A percentile compares a stretch with the other conserved stretches of the same genome.
Evolutionary conservation across 2,888 invertebrate genomes (phyloP).

Genomic region (Nemurella pictetii): DNA sequence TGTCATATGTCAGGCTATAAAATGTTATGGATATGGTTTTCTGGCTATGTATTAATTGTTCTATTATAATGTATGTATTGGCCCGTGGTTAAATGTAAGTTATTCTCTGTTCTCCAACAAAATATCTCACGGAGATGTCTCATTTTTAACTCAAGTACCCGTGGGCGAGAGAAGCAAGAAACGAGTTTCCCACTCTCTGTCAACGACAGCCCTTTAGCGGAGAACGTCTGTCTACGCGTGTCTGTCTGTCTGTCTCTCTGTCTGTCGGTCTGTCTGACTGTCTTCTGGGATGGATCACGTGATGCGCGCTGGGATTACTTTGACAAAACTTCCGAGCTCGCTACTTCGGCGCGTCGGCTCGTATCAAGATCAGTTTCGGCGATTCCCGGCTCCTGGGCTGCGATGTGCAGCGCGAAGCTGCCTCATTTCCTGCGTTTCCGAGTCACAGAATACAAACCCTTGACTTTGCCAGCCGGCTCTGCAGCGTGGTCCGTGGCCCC

Average conservation of each 20-base stretch:
- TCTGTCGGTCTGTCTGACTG: background rate
- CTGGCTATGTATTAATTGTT: no score
- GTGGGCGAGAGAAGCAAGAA: no score
- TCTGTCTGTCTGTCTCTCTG: conserved; percentile 1
- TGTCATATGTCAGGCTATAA: no score
- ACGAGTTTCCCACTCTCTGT: background rate
- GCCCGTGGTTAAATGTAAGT: no score
- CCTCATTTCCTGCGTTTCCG: background rate
- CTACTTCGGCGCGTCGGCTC: background rate
- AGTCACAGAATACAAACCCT: background rate
- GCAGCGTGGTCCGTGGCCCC: background rate
- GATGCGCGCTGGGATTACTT: conserved; percentile 10
- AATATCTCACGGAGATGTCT: no score
- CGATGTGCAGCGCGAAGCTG: background rate
- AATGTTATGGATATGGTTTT: no score
- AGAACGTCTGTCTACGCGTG: background rate
- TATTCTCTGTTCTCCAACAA: no score
- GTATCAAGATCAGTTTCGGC: background rate
- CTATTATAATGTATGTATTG: no score
- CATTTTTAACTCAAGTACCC: no score
- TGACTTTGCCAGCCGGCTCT: background rate
- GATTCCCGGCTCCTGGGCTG: no score
- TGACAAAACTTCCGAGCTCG: conserved; percentile 6
- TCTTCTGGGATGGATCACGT: background rate
- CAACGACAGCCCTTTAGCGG: background rate